phyloP scores from a whole-genome alignment of 2,888 invertebrate genomes.

The Sphinx pinastri region DNA sequence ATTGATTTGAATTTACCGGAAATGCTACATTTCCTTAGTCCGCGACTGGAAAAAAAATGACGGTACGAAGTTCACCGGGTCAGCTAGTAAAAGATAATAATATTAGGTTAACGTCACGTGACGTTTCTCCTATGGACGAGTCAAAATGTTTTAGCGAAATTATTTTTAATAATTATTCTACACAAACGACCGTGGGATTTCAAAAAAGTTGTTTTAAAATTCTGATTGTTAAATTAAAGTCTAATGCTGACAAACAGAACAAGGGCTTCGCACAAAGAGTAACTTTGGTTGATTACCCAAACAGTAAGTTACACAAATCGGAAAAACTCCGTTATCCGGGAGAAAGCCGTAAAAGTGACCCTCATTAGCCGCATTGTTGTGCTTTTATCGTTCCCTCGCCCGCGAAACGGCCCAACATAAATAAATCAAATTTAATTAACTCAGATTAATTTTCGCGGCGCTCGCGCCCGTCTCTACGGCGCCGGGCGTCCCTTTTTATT shows the following conservation, averaged over 20 bases:
- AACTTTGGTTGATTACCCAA: conserved; percentile 56
- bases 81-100: too few relatives aligned
- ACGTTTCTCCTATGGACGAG: neutral
- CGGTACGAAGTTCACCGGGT: too few relatives aligned
- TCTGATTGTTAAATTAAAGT: conserved; percentile 32
- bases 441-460: conserved; percentile 82
- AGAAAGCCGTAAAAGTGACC: conserved; percentile 78
- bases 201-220: neutral
- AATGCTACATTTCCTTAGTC: too few relatives aligned
- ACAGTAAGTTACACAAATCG: conserved; percentile 70
- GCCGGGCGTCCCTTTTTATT: conserved; percentile 73
- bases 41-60: too few relatives aligned
- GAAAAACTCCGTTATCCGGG: conserved; percentile 72
- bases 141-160: neutral
- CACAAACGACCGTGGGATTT: neutral
- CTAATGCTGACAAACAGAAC: conserved; percentile 32
- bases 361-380: conserved; percentile 80
- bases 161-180: conserved; percentile 3
- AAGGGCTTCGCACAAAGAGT: conserved; percentile 52
- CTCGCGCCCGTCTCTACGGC: conserved; percentile 63
- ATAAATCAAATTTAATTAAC: conserved; percentile 84
- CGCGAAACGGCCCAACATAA: conserved; percentile 68
- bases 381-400: conserved; percentile 73
- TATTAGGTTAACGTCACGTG: too few relatives aligned
- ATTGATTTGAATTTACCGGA: too few relatives aligned